phyloP scores from a whole-genome alignment of 2,888 invertebrate genomes.

The Nemotelus pantherinus region DNA sequence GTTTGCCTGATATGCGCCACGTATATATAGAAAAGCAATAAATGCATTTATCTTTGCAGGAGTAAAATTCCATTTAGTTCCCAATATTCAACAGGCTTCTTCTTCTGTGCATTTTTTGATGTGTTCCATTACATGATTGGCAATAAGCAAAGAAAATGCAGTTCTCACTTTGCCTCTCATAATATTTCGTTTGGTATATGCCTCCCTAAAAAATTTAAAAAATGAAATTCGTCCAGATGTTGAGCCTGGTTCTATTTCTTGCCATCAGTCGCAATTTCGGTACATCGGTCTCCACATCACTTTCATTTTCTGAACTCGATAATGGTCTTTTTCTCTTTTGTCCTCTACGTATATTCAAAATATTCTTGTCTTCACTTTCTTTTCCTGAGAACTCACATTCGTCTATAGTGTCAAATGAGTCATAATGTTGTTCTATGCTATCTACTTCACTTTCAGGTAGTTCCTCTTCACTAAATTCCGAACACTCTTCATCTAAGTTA shows the following conservation, averaged over 20 bases:
- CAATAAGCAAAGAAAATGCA: conserved; percentile 25
- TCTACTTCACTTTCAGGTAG: conserved; percentile 40
- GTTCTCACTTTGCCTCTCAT: not conserved
- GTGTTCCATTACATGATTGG: conserved; percentile 4
- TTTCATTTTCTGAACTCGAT: not conserved
- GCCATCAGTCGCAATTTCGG: conserved; percentile 23
- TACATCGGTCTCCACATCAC: conserved; percentile 19
- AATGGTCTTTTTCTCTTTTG: not conserved
- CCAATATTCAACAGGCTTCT: not conserved
- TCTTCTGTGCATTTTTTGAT: not conserved
- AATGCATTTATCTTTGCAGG: no score
- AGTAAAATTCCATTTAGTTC: no score
- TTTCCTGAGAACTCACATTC: not conserved
- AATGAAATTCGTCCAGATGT: not conserved
- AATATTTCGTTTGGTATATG: conserved; percentile 1
- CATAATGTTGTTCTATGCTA: conserved; percentile 35
- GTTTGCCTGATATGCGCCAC: no score
- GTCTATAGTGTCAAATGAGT: conserved; percentile 32
- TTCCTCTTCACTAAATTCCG: conserved; percentile 36
- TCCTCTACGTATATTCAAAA: conserved; percentile 42
- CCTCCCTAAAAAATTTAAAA: conserved; percentile 21
- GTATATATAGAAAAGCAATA: no score
- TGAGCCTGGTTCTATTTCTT: conserved; percentile 21
- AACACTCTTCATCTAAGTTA: conserved; percentile 2
- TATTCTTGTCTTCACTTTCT: not conserved